Evolutionary conservation across 2,888 invertebrate species (phyloP), one percentile per base, ranked within the genome.

Genomic region (Sinodicranocentrus sp.): DNA sequence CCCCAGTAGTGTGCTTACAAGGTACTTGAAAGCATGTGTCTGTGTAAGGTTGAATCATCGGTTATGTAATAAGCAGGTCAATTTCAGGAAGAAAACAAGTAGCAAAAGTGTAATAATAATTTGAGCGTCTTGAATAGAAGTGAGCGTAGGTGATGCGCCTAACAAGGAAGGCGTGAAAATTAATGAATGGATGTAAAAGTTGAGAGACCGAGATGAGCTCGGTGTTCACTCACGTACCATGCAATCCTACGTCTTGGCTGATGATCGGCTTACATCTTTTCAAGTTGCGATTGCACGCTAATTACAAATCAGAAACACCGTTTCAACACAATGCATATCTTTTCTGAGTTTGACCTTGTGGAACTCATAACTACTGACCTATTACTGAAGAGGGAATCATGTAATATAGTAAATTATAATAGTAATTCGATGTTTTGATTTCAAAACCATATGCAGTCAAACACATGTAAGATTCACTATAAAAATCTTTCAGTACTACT

Each of bases 361-460:
- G 33, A 65, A 73, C n/a, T 48, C 5, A 48, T 48, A 13, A 63
- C 73, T 54, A 76, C 75, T 76, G 75, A 76, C 75, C 75, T 76
- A 76, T 21, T 75, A 63, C 73, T 33, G 33, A 33, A 3, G 33
- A 33, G n/a, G n/a, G n/a, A n/a, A n/a, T n/a, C n/a, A n/a, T n/a
- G n/a, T n/a, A n/a, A n/a, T n/a, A 33, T 33, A 10, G 5, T 33
- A 33, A 10, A 33, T 33, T 3, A 33, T 10, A 10, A 33, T 3
- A 33, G 33, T 10, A 10, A 6, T 33, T 33, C 10, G 33, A 33
- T 33, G 33, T n/a, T n/a, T n/a, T n/a, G n/a, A n/a, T n/a, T n/a
- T n/a, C n/a, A n/a, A n/a, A n/a, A n/a, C n/a, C n/a, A n/a, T n/a
- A n/a, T n/a, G n/a, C n/a, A n/a, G n/a, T n/a, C 3, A 33, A 33